Evolutionary conservation across 2,797 vertebrate genomes (phyloP), one percentile per base, ranked within the genome.

Genomic region (Neostethus bicornis): DNA sequence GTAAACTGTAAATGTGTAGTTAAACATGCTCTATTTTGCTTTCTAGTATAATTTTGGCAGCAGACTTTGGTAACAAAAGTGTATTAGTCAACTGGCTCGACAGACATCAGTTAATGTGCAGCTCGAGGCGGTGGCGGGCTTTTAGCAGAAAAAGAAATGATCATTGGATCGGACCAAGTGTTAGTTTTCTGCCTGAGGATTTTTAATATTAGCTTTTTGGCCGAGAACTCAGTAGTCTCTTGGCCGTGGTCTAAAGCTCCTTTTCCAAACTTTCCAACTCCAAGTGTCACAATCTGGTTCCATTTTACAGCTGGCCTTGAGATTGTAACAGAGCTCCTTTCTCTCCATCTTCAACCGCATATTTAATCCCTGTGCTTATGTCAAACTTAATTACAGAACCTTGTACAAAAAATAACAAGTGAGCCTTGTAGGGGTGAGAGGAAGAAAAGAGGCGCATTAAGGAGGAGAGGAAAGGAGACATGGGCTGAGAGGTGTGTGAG

Each of bases 291-390:
- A 93, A 93, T 93, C 92, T 93, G 92, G 91, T 92, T 93, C 92
- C 91, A 92, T 92, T 93, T 93, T 92, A 89, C 91, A 91, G 90
- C 89, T 92, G 92, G 92, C 91, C 92, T 92, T 92, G 90, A 91
- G 90, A 91, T 85, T 92, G 91, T 89, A 95, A 94, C 91, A 94
- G 92, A 92, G 90, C 94, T 92, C 92, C 92, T 90, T 92, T 92
- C 93, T 94, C 91, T 90, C 91, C 90, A 89, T 90, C 92, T 91
- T 92, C 93, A 94, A 94, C 95, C 94, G 92, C 96, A 95, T 94
- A 96, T 96, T 97, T 98, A 98, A 99, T 98, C 96, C 95, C 94
- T 95, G 94, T 92, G 94, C 96, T 97, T 96, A 96, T 98, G 96
- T 98, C 96, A 98, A 99, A 98, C 95, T 96, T 97, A 96, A 99